phyloP scores from a whole-genome alignment of 2,113 vertebrate species.

The Mus pahari region DNA sequence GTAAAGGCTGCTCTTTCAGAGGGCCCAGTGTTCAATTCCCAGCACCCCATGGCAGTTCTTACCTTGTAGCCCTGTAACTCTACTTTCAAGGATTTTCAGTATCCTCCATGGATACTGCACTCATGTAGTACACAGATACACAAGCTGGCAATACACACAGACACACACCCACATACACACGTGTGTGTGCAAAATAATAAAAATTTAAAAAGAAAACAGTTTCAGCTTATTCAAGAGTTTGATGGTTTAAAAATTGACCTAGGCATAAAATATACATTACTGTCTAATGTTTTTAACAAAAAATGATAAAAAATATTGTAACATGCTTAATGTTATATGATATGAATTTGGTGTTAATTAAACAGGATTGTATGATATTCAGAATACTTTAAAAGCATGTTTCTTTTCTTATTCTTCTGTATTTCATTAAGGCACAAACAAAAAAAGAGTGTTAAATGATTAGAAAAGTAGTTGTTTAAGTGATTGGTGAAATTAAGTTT shows the following conservation, averaged over 20 bases:
- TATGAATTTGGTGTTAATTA: conserved; percentile 58
- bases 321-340: conserved; percentile 29
- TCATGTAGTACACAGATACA: not conserved
- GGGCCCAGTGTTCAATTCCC: not conserved
- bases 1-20: not conserved
- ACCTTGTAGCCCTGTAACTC: too few relatives aligned
- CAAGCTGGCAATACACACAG: not conserved
- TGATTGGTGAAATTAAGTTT: conserved; percentile 48
- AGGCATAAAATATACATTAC: not conserved
- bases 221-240: conserved; percentile 13
- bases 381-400: not conserved
- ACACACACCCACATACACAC: not conserved
- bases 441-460: conserved; percentile 26
- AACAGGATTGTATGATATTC: not conserved
- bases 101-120: not conserved
- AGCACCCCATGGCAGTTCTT: not conserved
- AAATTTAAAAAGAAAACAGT: not conserved
- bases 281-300: not conserved
- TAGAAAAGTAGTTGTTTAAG: conserved; percentile 36
- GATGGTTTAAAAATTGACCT: not conserved
- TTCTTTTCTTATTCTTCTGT: conserved; percentile 46
- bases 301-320: not conserved
- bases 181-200: not conserved
- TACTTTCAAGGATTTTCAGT: not conserved
- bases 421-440: conserved; percentile 49